Evolutionary conservation across 92 coral and sea anemone species (phyloP).

Genomic region (Blastomussa wellsi): DNA sequence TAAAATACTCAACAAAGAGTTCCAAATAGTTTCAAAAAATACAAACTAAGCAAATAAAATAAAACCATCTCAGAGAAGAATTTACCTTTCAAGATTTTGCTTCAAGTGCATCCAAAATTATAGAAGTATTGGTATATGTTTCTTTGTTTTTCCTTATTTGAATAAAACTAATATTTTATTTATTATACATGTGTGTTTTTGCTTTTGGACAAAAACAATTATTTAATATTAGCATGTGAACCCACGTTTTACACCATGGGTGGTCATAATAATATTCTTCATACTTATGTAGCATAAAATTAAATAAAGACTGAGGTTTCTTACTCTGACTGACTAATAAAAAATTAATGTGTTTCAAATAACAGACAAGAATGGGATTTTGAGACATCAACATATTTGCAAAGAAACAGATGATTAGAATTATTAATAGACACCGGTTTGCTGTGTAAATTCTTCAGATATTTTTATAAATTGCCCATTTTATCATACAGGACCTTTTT

Average conservation of each 20-base stretch:
- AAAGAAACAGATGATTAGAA: neutral
- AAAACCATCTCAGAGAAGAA: neutral
- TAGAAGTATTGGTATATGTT: no score
- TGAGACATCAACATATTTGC: neutral
- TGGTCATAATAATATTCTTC: neutral
- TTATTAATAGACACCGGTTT: neutral
- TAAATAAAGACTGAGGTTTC: no score
- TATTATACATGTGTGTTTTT: neutral
- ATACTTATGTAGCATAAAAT: no score
- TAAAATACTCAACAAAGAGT: neutral
- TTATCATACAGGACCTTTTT: no score
- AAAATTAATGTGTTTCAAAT: no score
- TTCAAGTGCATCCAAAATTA: neutral
- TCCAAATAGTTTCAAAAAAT: neutral
- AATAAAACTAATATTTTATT: neutral
- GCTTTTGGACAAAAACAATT: no score
- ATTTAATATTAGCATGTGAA: neutral
- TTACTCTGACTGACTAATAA: no score
- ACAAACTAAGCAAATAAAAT: neutral
- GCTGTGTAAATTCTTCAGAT: neutral
- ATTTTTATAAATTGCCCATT: neutral
- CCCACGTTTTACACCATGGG: neutral
- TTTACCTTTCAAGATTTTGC: neutral
- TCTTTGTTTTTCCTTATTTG: neutral
- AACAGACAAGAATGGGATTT: neutral